Base-by-base conservation (phyloP, 30 jellyfish, hydroid and myxozoan genomes). In the Morbakka virulenta region DNA sequence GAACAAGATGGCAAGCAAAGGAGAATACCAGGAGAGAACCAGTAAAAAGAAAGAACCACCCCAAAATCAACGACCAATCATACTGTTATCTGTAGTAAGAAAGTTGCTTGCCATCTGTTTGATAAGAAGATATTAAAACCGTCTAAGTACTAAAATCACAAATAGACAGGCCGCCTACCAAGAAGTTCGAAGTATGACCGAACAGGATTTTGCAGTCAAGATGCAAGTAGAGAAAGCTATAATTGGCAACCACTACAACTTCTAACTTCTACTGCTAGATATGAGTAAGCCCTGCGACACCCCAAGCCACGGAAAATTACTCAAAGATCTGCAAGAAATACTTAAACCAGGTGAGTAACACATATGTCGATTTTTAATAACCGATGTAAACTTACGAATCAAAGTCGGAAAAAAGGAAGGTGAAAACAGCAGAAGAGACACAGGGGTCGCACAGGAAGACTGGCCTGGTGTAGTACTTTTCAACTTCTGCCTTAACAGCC, bases 221-320 rank as follows among this genome's bases (percentile, higher is more conserved):
- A 22, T 77, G 74, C 62, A 2, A 6, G 62, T 31, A 22, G 76
- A 64, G 17, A 53, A 3, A 20, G 76, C 76, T 4, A 64, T 64
- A 2, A 22, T 61, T 24, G 26, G 62, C 4, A 22, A 12, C 53
- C 26, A 64, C 62, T 64, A 64, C 76, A 17, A 69, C 69, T n/a
- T 51, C 77, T 31, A 69, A 73, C 72, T 64, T 31, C 3, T 64
- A 64, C 6, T 64, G 76, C 62, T 64, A 64, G 81, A 73, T 33
- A 76, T 76, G 87, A 62, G 82, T 36, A 57, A 76, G 31, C 80
- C 87, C 53, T 61, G 62, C 57, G 87, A 76, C 66, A 74, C 80
- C 1, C 80, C 61, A 22, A 57, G 26, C 67, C 32, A 79, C 4
- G 21, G 67, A 22, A 76, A 21, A 0, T 34, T 61, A 20, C 1